These are phyloP conservation scores for Manduca sexta DNA, from an alignment of 1,140 invertebrate species.

Conservation along the genomic window DNA sequence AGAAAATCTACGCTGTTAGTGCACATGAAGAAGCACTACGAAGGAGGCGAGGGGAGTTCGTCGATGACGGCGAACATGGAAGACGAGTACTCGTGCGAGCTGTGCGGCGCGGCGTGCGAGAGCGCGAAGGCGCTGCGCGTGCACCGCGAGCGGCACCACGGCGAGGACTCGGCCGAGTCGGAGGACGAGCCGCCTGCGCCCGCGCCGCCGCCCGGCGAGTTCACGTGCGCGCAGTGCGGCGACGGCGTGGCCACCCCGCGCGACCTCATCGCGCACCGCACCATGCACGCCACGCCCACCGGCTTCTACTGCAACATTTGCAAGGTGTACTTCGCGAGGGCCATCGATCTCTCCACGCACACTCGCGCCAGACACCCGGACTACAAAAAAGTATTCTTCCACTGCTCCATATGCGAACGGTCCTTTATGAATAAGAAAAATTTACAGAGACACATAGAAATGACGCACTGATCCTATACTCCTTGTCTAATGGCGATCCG, in stretches of 20 bases:
- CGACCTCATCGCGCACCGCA: slow-evolving; percentile 62
- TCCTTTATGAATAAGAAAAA: slow-evolving; percentile 72
- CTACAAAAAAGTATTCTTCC: slow-evolving; percentile 66
- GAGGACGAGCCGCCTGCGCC: slow-evolving; percentile 36
- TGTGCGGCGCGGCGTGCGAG: slow-evolving; percentile 50
- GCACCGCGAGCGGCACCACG: slow-evolving; percentile 44
- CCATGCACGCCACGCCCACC: slow-evolving; percentile 61
- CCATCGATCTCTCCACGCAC: slow-evolving; percentile 74
- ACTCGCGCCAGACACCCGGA: slow-evolving; percentile 70
- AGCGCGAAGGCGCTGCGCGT: slow-evolving; percentile 30
- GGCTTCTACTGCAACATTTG: slow-evolving; percentile 74
- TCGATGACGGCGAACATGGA: slow-evolving; percentile 28
- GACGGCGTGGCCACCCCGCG: slow-evolving; percentile 63
- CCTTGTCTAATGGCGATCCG: too few relatives aligned
- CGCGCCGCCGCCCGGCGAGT: slow-evolving; percentile 34
- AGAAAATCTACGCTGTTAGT: slow-evolving; percentile 68
- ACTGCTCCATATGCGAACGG: slow-evolving; percentile 68
- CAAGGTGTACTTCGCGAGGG: slow-evolving; percentile 71
- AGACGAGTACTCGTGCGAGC: slow-evolving; percentile 44
- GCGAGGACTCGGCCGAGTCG: slow-evolving; percentile 47
- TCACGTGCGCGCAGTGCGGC: slow-evolving; percentile 65
- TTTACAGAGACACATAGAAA: slow-evolving; percentile 68
- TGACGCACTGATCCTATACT: slow-evolving; percentile 51
- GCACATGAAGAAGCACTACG: slow-evolving; percentile 73
- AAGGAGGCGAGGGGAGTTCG: slow-evolving; percentile 46